Percentiles rank a stretch among this genome's conserved stretches.
Conservation (phyloP, 64 coral and sea anemone species). For the Actinia equina region DNA sequence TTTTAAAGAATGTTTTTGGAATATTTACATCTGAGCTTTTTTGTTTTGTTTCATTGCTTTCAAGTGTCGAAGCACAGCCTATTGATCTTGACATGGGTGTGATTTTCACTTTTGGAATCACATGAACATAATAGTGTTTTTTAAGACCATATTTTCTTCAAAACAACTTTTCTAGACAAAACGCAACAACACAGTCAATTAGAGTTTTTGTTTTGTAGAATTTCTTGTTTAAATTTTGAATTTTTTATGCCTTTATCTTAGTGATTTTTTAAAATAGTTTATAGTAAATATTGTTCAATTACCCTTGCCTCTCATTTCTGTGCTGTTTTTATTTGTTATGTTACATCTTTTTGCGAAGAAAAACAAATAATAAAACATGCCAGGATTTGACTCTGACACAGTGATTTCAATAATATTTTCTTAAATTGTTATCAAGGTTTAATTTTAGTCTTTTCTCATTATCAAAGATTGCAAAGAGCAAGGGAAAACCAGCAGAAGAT, state of each 20-base stretch:
- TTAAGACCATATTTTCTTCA: not conserved
- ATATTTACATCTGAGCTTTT: too few species aligned
- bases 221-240: too few species aligned
- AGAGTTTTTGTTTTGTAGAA: too few species aligned
- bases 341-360: too few species aligned
- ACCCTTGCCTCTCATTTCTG: too few species aligned
- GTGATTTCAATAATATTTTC: too few species aligned
- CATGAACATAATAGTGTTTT: not conserved
- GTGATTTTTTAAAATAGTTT: too few species aligned
- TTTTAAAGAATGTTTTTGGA: not conserved
- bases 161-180: not conserved
- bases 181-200: not conserved
- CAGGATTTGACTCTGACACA: not conserved
- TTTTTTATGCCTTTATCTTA: too few species aligned
- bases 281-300: too few species aligned
- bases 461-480: constrained; percentile 78
- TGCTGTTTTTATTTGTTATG: too few species aligned
- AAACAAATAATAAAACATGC: too few species aligned
- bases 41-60: too few species aligned
- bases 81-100: not conserved
- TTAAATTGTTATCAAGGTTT: not conserved
- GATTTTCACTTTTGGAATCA: not conserved
- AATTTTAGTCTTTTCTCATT: not conserved
- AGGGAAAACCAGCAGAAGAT: constrained; percentile 93
- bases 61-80: not conserved